Conservation (phyloP, 2,797 vertebrate species). For the Pseudopleuronectes americanus region DNA sequence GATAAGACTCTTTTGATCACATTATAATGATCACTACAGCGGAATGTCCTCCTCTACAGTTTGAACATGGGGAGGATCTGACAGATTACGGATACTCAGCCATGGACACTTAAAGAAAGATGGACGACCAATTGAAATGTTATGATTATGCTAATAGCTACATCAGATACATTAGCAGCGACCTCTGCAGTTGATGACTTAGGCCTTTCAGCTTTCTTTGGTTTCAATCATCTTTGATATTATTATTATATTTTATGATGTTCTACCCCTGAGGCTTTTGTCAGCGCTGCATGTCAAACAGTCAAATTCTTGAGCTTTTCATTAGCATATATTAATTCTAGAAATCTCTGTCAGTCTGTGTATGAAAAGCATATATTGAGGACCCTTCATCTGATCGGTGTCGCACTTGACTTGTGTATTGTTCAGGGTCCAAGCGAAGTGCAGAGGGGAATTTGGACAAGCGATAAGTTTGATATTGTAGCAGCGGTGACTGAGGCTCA, state of each 20-base stretch:
- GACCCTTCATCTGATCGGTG: no score
- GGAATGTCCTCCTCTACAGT: slow-evolving; percentile 5
- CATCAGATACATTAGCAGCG: slow-evolving; percentile 42
- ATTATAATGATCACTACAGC: not conserved
- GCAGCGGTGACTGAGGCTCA: no score
- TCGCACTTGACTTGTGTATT: no score
- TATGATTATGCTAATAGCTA: slow-evolving; percentile 23
- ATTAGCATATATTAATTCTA: not conserved
- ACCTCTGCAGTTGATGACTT: slow-evolving; percentile 23
- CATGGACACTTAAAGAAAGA: slow-evolving; percentile 8
- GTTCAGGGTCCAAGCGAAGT: no score
- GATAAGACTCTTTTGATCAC: not conserved
- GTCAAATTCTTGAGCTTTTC: slow-evolving; percentile 30
- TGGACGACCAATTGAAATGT: slow-evolving; percentile 33
- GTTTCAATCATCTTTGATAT: slow-evolving; percentile 49
- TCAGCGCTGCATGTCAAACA: slow-evolving; percentile 33
- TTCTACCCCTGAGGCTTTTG: slow-evolving; percentile 21
- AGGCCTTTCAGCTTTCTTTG: slow-evolving; percentile 30
- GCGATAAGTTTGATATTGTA: no score
- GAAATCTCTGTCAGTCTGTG: no score
- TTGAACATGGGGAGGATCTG: slow-evolving; percentile 7
- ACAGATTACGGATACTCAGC: not conserved
- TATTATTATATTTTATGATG: no score
- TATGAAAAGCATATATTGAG: no score
- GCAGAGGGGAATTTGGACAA: no score